Evolutionary conservation across 2,113 vertebrate species (phyloP), one percentile per base, ranked within the genome.

Genomic region (Silurus meridionalis): DNA sequence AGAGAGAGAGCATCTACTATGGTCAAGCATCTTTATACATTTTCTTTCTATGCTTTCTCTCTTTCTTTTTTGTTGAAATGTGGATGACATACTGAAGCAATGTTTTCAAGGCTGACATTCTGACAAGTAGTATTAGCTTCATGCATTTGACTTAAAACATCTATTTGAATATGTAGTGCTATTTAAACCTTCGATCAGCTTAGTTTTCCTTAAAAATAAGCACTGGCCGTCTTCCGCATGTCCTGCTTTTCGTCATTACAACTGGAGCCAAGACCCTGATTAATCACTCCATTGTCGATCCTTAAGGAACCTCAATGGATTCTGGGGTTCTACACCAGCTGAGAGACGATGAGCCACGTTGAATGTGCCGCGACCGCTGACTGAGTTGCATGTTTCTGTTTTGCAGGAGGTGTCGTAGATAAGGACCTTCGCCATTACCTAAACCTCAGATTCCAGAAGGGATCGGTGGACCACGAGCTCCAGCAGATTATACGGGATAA

Each of bases 401-500:
- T 50, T 89, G 83, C 92, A 99, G 98, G 98, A 91, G 98, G 98
- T 90, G 97, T 99, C 90, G 97, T 99, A 91, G 97, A 99, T 95
- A 99, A 99, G 91, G 98, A 99, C 94, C 97, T 99, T 91, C 97
- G 98, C 91, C 98, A 98, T 97, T 99, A 99, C 96, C 98, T 99
- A 96, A 99, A 99, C 93, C 95, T 99, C 85, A 96, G 98, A 85
- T 99, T 99, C 94, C 98, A 99, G 94, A 99, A 99, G 91, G 97
- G 98, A 88, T 99, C 98, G 0, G 96, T 99, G 90, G 98, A 99
- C 94, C 98, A 99, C 93, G 98, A 99, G 93, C 97, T 99, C 85
- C 98, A 99, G 92, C 98, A 99, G 95, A 99, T 99, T 93, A 99
- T 99, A 93, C 96, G 98, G 91, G 98, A 99, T 95, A 99, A 99